These are phyloP conservation scores for Arctocebus calabarensis DNA, from an alignment of 2,797 vertebrate genomes.

Conservation along the genomic window DNA sequence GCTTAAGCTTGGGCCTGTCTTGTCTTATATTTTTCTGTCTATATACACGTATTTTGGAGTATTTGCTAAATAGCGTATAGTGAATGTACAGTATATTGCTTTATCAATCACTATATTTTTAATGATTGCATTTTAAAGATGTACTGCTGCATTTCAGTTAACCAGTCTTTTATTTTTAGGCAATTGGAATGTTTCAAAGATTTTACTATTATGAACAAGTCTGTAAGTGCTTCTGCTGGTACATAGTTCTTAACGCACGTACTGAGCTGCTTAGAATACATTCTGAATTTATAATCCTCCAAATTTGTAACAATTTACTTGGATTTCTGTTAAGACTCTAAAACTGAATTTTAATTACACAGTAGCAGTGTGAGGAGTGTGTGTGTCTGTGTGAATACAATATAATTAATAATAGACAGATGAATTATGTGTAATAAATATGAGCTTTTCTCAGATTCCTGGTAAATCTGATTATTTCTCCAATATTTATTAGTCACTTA, in stretches of 20 bases:
- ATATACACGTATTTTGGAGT: neutral
- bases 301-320: neutral
- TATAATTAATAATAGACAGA: neutral
- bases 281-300: neutral
- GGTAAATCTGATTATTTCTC: neutral
- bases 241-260: neutral
- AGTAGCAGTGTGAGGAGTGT: neutral
- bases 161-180: neutral
- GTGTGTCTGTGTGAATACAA: neutral
- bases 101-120: neutral
- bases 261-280: neutral
- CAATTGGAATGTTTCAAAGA: neutral
- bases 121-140: neutral
- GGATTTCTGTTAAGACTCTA: neutral
- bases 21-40: slow-evolving; percentile 18
- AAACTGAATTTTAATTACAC: neutral
- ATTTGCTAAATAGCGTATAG: neutral
- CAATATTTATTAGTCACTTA: neutral
- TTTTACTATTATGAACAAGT: neutral
- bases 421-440: neutral
- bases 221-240: neutral
- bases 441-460: neutral
- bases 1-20: neutral
- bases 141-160: neutral
- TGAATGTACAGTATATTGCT: neutral